A percentile compares a stretch with the other conserved stretches of the same genome.
Evolutionary conservation across 2,888 invertebrate species (phyloP).

Genomic region (Yponomeuta cagnagella): DNA sequence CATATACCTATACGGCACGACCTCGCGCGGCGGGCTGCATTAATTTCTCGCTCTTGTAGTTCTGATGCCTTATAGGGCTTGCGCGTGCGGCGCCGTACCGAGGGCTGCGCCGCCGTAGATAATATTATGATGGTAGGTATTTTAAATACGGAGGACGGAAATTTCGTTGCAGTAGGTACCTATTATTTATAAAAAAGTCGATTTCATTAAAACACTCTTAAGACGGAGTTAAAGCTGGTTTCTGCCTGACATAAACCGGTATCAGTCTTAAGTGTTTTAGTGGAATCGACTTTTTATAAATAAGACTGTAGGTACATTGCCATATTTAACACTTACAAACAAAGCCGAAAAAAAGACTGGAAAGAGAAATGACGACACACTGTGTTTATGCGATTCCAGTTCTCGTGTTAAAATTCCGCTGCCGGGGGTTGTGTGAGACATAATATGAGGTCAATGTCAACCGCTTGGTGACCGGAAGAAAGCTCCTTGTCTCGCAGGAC

Average conservation of each 20-base stretch:
- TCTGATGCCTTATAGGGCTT: slow-evolving; percentile 59
- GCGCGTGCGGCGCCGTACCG: slow-evolving; percentile 56
- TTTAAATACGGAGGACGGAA: neutral
- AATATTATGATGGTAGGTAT: slow-evolving; percentile 16
- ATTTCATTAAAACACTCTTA: too few species aligned
- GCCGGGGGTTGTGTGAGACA: slow-evolving; percentile 26
- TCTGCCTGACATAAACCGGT: too few species aligned
- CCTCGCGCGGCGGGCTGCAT: slow-evolving; percentile 53
- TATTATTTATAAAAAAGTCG: too few species aligned
- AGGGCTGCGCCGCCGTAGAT: slow-evolving; percentile 39
- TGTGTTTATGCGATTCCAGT: neutral
- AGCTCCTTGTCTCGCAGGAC: slow-evolving; percentile 22
- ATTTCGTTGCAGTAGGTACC: neutral
- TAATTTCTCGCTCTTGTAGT: slow-evolving; percentile 67
- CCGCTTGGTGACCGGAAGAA: slow-evolving; percentile 34
- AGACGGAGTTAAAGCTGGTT: too few species aligned
- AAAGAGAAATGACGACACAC: neutral
- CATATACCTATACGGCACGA: slow-evolving; percentile 36
- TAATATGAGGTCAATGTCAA: slow-evolving; percentile 36
- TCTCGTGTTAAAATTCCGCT: slow-evolving; percentile 19
- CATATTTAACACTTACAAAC: neutral
- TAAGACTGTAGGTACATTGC: too few species aligned
- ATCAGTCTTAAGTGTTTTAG: too few species aligned
- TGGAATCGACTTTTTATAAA: too few species aligned
- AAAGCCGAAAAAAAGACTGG: neutral